phyloP scores from a whole-genome alignment of 2,888 invertebrate genomes.

The Stenoptilia bipunctidactyla region DNA sequence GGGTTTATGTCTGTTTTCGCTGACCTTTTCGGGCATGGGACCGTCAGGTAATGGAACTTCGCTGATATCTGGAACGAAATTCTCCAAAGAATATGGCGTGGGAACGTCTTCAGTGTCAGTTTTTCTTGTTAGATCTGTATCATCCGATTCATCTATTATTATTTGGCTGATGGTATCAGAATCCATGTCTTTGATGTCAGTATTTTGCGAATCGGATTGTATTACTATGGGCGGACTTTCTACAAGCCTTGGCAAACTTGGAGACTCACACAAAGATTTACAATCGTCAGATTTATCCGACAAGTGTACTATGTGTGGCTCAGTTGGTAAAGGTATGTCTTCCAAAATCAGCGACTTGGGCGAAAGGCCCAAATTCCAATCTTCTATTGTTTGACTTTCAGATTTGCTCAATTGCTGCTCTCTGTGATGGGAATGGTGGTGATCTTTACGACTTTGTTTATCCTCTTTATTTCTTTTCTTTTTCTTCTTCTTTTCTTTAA shows the following conservation, averaged over 20 bases:
- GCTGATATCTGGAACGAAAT: conserved; percentile 45
- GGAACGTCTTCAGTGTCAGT: conserved; percentile 48
- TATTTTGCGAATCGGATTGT: conserved; percentile 23
- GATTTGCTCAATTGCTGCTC: conserved; percentile 58
- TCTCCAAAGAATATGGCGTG: conserved; percentile 51
- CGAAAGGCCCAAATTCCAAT: conserved; percentile 26
- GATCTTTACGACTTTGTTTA: conserved; percentile 75
- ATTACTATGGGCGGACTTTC: conserved; percentile 71
- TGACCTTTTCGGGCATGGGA: conserved; percentile 34
- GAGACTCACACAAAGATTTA: conserved; percentile 58
- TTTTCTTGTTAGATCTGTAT: conserved; percentile 30
- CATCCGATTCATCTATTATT: conserved; percentile 20
- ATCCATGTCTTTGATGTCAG: conserved; percentile 16
- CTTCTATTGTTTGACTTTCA: conserved; percentile 25
- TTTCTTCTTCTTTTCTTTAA: conserved; percentile 86
- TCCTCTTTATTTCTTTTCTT: conserved; percentile 87
- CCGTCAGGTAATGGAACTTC: conserved; percentile 55
- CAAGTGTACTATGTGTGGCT: conserved; percentile 26
- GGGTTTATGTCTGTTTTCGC: conserved; percentile 9
- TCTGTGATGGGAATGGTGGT: conserved; percentile 77
- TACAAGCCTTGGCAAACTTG: conserved; percentile 74
- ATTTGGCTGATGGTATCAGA: conserved; percentile 10
- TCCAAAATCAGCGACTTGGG: conserved; percentile 36
- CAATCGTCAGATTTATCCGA: conserved; percentile 37
- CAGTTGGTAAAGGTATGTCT: conserved; percentile 52